Base-by-base conservation (phyloP, 2,888 invertebrate species). In the Zygogramma bicolorata region DNA sequence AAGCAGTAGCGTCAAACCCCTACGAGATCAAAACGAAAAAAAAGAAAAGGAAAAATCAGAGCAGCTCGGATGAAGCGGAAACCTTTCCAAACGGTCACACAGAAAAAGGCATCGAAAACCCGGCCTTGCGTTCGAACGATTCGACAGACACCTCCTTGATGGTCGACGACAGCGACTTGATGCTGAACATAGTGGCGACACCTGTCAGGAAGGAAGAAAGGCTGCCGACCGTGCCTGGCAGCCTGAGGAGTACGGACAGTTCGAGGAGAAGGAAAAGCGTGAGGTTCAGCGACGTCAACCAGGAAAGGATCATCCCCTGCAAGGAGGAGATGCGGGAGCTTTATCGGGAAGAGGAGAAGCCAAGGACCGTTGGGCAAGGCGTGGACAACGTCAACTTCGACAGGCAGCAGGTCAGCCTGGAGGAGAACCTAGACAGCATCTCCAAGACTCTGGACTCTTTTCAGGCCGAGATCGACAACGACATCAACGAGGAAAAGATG, bases 381-480 rank as follows among this genome's bases (percentile, higher is more conserved):
- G 40, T 82, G 1, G 82, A 81, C 59, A 85, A 85, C 53, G 46
- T 61, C 4, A 82, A 77, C 22, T 84, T 84, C 60, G 80, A 84
- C 68, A 71, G 71, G 38, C 68, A 76, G 15, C 68, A 67, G 18
- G 72, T 34, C n/a, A 70, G 63, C 18, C 62, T 85, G 3, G 82
- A 86, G 49, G 84, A 85, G 75, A 82, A 82, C 40, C 74, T 84
- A 4, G 74, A 80, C 57, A 66, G 75, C 1, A 82, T 86, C 5
- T 77, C 84, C 1, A 80, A 83, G 53, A 82, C 79, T 2, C 76
- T 87, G 3, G 86, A 87, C 42, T 77, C 70, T 8, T 86, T 77
- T 70, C 85, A 87, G 76, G 85, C 86, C 0, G 84, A 87, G 75
- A 82, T 87, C 13, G 87, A 87, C 77, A 87, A 87, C 70, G 84